Percentiles rank a stretch among this genome's conserved stretches.
Evolutionary conservation across 2,888 invertebrate species (phyloP).

Genomic region (Melieria crassipennis): DNA sequence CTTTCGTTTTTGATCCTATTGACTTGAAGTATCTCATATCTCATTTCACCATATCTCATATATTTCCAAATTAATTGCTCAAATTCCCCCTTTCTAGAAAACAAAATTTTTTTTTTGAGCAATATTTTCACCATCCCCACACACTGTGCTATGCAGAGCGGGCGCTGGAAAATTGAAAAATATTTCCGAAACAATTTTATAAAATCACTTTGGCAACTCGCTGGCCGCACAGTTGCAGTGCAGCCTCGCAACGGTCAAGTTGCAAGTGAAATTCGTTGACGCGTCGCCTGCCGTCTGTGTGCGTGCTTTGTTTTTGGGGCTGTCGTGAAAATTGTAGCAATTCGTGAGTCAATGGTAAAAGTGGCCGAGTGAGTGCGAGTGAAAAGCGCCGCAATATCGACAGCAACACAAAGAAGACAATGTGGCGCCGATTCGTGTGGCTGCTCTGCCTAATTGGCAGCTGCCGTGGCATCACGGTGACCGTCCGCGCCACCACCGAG

Average conservation of each 20-base stretch:
- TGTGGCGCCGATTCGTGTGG: not conserved
- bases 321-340: conserved; percentile 5
- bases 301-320: too few relatives aligned
- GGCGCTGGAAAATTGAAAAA: conserved; percentile 56
- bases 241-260: conserved; percentile 38
- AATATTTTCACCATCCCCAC: too few relatives aligned
- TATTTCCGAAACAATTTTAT: conserved; percentile 50
- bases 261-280: too few relatives aligned
- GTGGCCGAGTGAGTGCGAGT: not conserved
- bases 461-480: not conserved
- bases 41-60: too few relatives aligned
- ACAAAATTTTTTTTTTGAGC: too few relatives aligned
- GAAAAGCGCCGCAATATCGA: too few relatives aligned
- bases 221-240: conserved; percentile 48
- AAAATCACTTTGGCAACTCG: conserved; percentile 48
- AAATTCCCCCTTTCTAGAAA: too few relatives aligned
- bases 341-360: not conserved
- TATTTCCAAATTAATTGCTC: too few relatives aligned
- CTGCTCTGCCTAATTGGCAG: not conserved
- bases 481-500: not conserved
- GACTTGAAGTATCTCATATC: too few relatives aligned
- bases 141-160: conserved; percentile 31
- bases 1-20: too few relatives aligned
- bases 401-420: not conserved
- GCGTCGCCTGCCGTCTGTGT: too few relatives aligned